phyloP scores from a whole-genome alignment of 2,888 invertebrate genomes.

The Capitulum mitella region DNA sequence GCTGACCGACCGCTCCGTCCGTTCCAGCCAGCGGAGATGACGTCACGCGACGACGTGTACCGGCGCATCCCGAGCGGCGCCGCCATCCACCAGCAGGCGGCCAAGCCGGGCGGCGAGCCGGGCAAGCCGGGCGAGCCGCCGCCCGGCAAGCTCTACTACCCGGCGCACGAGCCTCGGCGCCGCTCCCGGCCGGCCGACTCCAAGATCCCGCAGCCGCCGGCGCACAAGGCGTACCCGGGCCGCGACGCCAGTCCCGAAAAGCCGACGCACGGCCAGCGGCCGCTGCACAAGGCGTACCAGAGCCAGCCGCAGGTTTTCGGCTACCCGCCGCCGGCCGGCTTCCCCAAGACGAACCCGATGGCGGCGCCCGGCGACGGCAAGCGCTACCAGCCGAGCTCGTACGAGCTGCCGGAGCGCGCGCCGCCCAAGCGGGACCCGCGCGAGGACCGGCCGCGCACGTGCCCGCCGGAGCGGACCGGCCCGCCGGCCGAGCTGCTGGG shows the following conservation, averaged over 20 bases:
- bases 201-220: not conserved
- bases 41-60: not conserved
- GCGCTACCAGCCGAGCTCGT: constrained; percentile 9
- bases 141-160: not conserved
- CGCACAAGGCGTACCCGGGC: not conserved
- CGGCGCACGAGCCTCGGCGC: not conserved
- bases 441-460: constrained; percentile 14
- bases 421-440: not conserved
- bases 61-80: not conserved
- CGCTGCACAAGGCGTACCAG: not conserved
- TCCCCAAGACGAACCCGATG: constrained; percentile 16
- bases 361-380: not conserved
- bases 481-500: not conserved
- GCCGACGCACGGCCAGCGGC: not conserved
- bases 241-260: not conserved
- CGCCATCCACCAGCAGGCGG: not conserved
- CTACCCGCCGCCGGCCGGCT: not conserved
- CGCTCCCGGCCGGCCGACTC: not conserved
- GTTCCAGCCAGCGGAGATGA: not conserved
- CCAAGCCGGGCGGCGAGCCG: not conserved
- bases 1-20: too few species aligned
- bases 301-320: not conserved
- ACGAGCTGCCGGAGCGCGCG: constrained; percentile 9
- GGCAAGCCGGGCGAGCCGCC: not conserved
- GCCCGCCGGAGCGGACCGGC: not conserved